Conservation (phyloP, 2,113 vertebrate species). For the Nestor notabilis region DNA sequence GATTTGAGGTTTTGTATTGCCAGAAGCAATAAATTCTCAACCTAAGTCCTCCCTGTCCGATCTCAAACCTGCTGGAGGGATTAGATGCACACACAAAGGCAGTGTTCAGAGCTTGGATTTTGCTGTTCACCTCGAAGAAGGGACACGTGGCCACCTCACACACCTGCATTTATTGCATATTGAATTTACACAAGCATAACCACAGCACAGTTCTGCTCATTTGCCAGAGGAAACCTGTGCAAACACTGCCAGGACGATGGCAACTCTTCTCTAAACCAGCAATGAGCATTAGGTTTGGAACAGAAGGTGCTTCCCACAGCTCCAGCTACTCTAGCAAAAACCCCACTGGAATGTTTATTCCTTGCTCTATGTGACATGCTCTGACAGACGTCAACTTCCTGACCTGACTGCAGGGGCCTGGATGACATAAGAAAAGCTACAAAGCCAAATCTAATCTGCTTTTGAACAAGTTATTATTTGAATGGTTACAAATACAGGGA, state of each 20-base stretch:
- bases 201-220: background rate
- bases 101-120: background rate
- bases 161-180: background rate
- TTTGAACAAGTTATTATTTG: background rate
- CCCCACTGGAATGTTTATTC: background rate
- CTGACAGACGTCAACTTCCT: background rate
- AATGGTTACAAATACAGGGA: slow-evolving; percentile 19
- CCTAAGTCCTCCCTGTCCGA: background rate
- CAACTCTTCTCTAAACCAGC: background rate
- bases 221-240: background rate
- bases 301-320: slow-evolving; percentile 33
- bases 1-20: background rate
- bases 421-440: background rate
- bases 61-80: background rate
- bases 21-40: background rate
- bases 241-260: background rate
- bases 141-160: background rate
- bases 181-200: background rate
- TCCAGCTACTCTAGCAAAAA: slow-evolving; percentile 12
- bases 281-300: background rate
- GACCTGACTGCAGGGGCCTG: background rate
- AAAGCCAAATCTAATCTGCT: background rate
- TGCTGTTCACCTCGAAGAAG: background rate
- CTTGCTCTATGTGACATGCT: background rate
- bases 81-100: background rate